Base-by-base conservation (phyloP, 2,797 vertebrate species). In the Cyclura pinguis region DNA sequence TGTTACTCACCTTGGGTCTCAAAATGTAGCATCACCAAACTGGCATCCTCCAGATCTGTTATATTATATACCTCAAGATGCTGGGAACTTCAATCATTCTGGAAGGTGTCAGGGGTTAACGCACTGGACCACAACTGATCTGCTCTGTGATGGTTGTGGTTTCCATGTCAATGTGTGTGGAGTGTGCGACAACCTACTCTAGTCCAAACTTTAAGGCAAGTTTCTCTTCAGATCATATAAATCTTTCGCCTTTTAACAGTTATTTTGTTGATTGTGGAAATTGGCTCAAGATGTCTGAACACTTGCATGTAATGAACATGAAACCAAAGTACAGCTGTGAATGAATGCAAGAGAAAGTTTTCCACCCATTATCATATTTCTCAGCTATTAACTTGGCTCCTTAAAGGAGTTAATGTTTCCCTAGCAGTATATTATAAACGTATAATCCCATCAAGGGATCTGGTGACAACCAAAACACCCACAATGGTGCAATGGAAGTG, bases 401-500 rank as follows among this genome's bases (percentile, higher is more conserved):
- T 76, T 91, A 77, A 50, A 88, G 76, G 89, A 22, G 38, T 22
- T 89, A 81, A 0, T 1, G 8, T 90, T 94, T 94, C 69, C 89
- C 67, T 80, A 82, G 50, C 47, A 81, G 73, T 89, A 1, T 6
- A 74, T 76, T 91, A 87, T 83, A 92, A 92, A 86, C 4, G 6
- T 38, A 38, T 73, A 93, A 93, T 94, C 95, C 57, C 82, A 89
- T 74, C 50, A 86, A 90, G 93, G 64, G 73, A 74, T 76, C 81
- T 0, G 1, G 18, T 86, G 89, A 93, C 1, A 50, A 88, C 62
- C 76, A 32, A 94, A 86, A 93, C 89, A 62, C 24, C 85, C 72
- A 86, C 89, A 94, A 69, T 84, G 84, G 81, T 92, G 90, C 95
- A 94, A 94, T 89, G 90, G 62, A 93, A 95, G 74, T 76, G 29